phyloP scores from a whole-genome alignment of 1,140 invertebrate genomes.

The Cydia strobilella region DNA sequence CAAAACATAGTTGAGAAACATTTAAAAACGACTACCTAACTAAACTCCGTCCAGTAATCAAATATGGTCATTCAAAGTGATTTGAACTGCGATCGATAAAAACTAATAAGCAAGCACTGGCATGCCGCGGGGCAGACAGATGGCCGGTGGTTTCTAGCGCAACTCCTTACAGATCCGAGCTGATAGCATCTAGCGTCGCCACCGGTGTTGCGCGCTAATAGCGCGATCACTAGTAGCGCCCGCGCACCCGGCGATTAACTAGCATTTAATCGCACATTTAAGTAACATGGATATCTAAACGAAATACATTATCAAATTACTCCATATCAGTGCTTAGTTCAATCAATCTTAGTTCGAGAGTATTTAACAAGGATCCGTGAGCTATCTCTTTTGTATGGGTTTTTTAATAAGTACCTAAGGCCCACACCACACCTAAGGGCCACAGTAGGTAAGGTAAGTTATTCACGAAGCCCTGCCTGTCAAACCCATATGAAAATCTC shows the following conservation, averaged over 20 bases:
- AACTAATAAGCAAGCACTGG: slow-evolving; percentile 24
- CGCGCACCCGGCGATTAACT: slow-evolving; percentile 2
- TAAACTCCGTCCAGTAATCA: background rate
- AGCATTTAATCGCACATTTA: background rate
- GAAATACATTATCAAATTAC: slow-evolving; percentile 14
- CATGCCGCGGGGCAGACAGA: slow-evolving; percentile 23
- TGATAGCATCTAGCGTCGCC: slow-evolving; percentile 12
- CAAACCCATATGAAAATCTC: too few species aligned
- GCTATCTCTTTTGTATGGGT: background rate
- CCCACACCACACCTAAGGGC: too few species aligned
- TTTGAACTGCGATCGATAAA: slow-evolving; percentile 16
- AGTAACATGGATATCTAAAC: slow-evolving; percentile 23
- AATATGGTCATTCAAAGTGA: background rate
- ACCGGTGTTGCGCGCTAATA: slow-evolving; percentile 16
- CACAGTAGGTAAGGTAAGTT: too few species aligned
- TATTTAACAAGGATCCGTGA: background rate
- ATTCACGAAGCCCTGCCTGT: too few species aligned
- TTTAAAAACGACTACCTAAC: background rate
- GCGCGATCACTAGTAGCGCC: slow-evolving; percentile 9
- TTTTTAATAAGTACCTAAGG: background rate
- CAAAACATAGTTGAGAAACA: background rate
- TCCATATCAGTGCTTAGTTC: background rate
- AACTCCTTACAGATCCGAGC: slow-evolving; percentile 6
- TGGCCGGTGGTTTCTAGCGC: slow-evolving; percentile 25
- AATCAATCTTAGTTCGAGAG: background rate